Evolutionary conservation across 1,140 invertebrate species (phyloP), one percentile per base, ranked within the genome.

Genomic region (Macrocentrus cingulum): DNA sequence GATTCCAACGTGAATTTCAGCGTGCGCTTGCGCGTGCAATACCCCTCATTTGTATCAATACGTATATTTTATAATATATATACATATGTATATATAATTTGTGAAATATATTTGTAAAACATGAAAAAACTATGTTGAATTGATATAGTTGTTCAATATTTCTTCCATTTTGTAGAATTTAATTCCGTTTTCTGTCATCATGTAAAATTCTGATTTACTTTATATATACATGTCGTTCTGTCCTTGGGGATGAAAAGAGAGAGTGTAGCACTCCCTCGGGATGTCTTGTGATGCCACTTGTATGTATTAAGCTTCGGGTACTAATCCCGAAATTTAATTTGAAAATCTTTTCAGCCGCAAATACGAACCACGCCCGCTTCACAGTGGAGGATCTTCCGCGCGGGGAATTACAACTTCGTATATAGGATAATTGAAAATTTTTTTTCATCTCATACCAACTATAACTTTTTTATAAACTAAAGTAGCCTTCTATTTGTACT

Each of bases 321-420:
- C 77, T 80, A 80, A 80, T 80, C 75, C 71, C 64, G 48, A 80
- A 80, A 79, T 80, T 80, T 78, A 79, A 79, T 80, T 80, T 78
- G 69, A 67, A 78, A 78, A 80, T 79, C 76, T 79, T 80, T 80
- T 78, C 73, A 76, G 41, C 45, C 52, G 39, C 46, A 37, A 56
- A 50, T 25, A 13, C 39, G 22, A 59, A 45, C 50, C 51, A 60
- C 56, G 23, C 44, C 39, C 29, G 25, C 29, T 44, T 25, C 8
- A 29, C n/a, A 42, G 13, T 60, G 60, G 59, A 68, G 72, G 67
- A 72, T 69, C 67, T 71, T 76, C 74, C 71, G 72, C 71, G 75
- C 67, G 57, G 68, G 70, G 72, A 77, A 79, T 79, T 79, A 74
- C 66, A 53, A 65, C 67, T 76, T 79, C 79, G 72, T 78, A 63